These are phyloP conservation scores for Coelopa frigida DNA, from an alignment of 1,140 invertebrate species.

Conservation along the genomic window DNA sequence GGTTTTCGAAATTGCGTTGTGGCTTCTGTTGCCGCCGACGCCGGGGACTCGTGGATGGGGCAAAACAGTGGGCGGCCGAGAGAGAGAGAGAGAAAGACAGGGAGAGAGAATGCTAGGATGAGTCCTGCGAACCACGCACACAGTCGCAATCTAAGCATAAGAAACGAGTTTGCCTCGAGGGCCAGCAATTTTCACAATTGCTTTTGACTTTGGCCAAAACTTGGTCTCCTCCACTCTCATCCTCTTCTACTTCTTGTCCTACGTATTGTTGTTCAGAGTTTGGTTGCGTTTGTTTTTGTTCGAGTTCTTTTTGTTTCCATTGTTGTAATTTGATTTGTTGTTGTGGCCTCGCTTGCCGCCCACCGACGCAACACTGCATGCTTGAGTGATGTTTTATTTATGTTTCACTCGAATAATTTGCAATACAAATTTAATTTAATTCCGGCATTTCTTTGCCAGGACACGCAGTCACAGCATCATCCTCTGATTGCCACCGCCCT, in stretches of 20 bases:
- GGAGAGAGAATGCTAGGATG: neutral
- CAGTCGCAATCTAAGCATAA: constrained; percentile 7
- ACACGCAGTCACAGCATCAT: no score
- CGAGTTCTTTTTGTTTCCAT: neutral
- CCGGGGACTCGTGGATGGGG: neutral
- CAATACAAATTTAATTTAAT: constrained; percentile 11
- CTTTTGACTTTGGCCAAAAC: neutral
- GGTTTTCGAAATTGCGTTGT: neutral
- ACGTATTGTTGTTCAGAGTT: neutral
- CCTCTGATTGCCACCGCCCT: no score
- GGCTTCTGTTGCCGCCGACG: neutral
- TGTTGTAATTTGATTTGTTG: neutral
- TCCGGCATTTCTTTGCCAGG: constrained; percentile 1
- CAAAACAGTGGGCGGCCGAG: no score
- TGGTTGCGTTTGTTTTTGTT: neutral
- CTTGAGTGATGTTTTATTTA: constrained; percentile 6
- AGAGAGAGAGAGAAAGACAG: no score
- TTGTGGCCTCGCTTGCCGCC: constrained; percentile 5
- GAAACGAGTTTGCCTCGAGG: constrained; percentile 12
- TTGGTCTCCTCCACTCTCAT: neutral
- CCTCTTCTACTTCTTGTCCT: no score
- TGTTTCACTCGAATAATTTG: constrained; percentile 9
- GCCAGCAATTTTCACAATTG: constrained; percentile 3
- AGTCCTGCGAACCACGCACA: neutral
- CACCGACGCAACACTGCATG: constrained; percentile 3